Conservation (phyloP, 2,113 vertebrate genomes). For the Ardeotis arabs region DNA sequence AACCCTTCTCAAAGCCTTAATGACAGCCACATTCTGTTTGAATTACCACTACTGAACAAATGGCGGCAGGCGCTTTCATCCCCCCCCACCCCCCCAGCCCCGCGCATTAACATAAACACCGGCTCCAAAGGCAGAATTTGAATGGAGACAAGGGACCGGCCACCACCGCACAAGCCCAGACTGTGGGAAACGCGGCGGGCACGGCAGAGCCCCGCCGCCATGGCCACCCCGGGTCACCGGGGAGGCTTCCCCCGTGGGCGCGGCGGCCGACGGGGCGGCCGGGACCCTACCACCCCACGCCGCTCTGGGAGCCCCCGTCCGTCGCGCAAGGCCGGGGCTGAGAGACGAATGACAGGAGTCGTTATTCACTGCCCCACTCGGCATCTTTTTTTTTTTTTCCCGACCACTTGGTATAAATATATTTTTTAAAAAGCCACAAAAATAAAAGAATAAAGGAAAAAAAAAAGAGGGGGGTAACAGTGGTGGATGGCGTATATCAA, state of each 20-base stretch:
- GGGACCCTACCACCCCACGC: neutral
- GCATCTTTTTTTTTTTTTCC: constrained; percentile 40
- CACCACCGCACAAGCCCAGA: constrained; percentile 23
- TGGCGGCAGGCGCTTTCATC: constrained; percentile 80
- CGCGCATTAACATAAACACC: constrained; percentile 79
- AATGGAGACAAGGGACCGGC: constrained; percentile 66
- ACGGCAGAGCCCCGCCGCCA: neutral
- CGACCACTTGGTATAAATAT: neutral
- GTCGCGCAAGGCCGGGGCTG: neutral
- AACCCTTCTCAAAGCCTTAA: constrained; percentile 78
- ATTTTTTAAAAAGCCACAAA: rapidly evolving
- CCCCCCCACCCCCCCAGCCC: constrained; percentile 18
- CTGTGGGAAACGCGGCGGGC: constrained; percentile 44
- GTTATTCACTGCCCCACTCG: constrained; percentile 66
- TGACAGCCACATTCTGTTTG: constrained; percentile 80
- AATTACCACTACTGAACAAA: constrained; percentile 84
- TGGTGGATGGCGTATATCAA: constrained; percentile 69
- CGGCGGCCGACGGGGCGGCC: neutral
- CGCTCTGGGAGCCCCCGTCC: neutral
- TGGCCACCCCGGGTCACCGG: neutral
- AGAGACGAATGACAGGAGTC: constrained; percentile 53
- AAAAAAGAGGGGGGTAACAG: constrained; percentile 1
- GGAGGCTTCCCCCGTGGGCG: no score
- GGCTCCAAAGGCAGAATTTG: constrained; percentile 74
- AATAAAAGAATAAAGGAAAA: neutral